phyloP scores from a whole-genome alignment of 2,888 invertebrate species.

The Pristionchus arcanus region DNA sequence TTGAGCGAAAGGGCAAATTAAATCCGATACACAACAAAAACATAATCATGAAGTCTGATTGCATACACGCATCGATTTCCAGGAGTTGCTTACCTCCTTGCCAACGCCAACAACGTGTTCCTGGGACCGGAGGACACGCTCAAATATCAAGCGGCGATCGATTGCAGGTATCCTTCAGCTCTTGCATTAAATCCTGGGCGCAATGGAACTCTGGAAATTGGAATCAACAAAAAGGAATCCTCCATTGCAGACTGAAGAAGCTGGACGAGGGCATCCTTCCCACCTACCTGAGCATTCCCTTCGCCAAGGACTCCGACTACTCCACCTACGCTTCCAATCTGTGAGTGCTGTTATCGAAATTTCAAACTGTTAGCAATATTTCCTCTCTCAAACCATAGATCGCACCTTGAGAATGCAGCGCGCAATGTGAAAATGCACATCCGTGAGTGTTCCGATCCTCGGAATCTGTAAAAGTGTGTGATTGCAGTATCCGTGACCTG shows the following conservation, averaged over 20 bases:
- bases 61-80: too few species aligned
- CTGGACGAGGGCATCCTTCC: conserved; percentile 70
- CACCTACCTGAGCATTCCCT: conserved; percentile 70
- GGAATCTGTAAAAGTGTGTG: too few species aligned
- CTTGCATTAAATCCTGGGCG: too few species aligned
- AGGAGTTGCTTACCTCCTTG: conserved; percentile 65
- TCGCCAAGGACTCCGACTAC: conserved; percentile 64
- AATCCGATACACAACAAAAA: not conserved
- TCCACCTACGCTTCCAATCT: conserved; percentile 65
- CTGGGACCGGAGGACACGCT: conserved; percentile 72
- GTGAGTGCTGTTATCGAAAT: conserved; percentile 44
- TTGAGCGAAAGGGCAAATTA: not conserved
- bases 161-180: conserved; percentile 60
- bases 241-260: conserved; percentile 59
- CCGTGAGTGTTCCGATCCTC: too few species aligned
- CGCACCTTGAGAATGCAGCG: too few species aligned
- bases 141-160: conserved; percentile 66
- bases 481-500: conserved; percentile 71
- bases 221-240: too few species aligned
- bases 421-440: too few species aligned
- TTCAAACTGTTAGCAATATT: too few species aligned
- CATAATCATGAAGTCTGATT: conserved; percentile 37
- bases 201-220: too few species aligned
- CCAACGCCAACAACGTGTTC: conserved; percentile 64
- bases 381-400: too few species aligned